A percentile compares a stretch with the other conserved stretches of the same genome.
Evolutionary conservation across 2,888 invertebrate species (phyloP).

Genomic region (Drosophila paramelanica): DNA sequence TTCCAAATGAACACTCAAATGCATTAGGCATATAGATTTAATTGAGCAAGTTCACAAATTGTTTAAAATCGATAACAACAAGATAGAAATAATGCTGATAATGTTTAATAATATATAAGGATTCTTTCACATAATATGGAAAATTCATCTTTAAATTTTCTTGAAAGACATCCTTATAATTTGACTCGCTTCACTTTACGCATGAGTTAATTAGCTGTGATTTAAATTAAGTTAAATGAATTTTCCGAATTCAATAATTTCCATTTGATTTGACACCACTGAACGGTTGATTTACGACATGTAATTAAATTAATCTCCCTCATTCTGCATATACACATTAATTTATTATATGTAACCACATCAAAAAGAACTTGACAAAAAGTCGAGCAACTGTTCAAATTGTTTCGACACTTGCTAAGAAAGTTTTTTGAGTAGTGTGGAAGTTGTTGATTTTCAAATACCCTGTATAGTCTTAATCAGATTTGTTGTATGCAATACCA

Average conservation of each 20-base stretch:
- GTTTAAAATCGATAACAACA: no score
- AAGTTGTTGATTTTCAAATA: slow-evolving; percentile 5
- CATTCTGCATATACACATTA: slow-evolving; percentile 5
- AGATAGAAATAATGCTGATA: no score
- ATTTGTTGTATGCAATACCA: no score
- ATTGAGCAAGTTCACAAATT: no score
- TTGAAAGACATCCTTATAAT: neutral
- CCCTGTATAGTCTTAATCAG: neutral
- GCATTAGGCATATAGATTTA: no score
- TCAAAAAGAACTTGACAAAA: slow-evolving; percentile 15
- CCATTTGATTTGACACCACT: neutral
- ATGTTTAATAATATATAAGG: no score
- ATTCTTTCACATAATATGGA: no score
- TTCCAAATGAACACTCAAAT: neutral
- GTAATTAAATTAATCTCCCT: slow-evolving; percentile 32
- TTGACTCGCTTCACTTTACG: neutral
- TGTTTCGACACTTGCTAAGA: neutral
- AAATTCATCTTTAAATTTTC: neutral
- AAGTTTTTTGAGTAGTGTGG: neutral
- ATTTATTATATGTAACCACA: slow-evolving; percentile 40
- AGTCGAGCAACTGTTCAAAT: slow-evolving; percentile 8
- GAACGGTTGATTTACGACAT: slow-evolving; percentile 6
- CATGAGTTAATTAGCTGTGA: neutral
- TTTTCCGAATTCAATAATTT: neutral
- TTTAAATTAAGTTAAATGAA: neutral